A percentile compares a stretch with the other conserved stretches of the same genome.
Conservation (phyloP, 2,113 vertebrate species). For the Alligator sinensis region DNA sequence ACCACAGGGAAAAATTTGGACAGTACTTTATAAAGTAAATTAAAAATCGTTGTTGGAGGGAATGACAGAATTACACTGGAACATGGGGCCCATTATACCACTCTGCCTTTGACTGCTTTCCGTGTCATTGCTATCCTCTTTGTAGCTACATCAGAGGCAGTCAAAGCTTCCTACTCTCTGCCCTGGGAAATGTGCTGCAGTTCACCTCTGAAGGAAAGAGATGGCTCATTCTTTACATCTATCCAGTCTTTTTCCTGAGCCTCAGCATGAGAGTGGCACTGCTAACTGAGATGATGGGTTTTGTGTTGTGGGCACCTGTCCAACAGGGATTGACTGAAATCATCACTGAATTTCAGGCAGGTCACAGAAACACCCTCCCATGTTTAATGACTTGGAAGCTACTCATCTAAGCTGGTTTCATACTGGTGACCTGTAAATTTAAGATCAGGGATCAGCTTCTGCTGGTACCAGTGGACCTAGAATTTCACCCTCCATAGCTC, state of each 20-base stretch:
- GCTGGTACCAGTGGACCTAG: too few species aligned
- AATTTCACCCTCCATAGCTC: too few species aligned
- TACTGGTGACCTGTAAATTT: too few species aligned
- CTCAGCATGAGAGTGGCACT: not conserved
- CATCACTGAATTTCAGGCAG: not conserved
- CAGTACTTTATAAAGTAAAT: not conserved
- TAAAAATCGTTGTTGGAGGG: not conserved
- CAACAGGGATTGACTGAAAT: not conserved
- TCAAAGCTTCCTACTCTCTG: not conserved
- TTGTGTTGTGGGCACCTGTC: not conserved
- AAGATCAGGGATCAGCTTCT: too few species aligned
- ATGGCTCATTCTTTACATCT: not conserved
- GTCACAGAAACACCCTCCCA: not conserved
- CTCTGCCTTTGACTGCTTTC: not conserved
- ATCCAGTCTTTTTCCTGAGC: not conserved
- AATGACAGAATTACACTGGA: not conserved
- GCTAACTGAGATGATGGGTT: not conserved
- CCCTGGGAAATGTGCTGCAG: not conserved
- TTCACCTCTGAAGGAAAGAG: not conserved
- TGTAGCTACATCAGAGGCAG: not conserved
- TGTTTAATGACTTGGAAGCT: too few species aligned
- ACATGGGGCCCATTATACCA: not conserved
- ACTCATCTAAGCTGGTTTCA: too few species aligned
- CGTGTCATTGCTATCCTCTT: not conserved
- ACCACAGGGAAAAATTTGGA: not conserved